Evolutionary conservation across 2,888 invertebrate species (phyloP).

Genomic region (Agrotis exclamationis): DNA sequence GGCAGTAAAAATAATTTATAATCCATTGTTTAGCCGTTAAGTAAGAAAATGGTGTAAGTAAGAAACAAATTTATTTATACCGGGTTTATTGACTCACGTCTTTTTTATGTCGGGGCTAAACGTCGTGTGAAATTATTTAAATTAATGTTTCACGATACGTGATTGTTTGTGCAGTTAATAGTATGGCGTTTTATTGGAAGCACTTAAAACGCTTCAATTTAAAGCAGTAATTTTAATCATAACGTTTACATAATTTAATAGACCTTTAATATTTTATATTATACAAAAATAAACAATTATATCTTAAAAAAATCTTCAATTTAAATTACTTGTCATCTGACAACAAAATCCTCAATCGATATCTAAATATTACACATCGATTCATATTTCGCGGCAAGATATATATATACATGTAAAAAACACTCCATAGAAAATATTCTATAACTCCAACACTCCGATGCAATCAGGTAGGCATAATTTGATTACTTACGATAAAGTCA

Average conservation of each 20-base stretch:
- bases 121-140: conserved; percentile 45
- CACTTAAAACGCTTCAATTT: background rate
- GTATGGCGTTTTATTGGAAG: conserved; percentile 10
- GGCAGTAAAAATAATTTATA: conserved; percentile 69
- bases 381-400: background rate
- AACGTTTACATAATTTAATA: too few relatives aligned
- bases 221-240: too few relatives aligned
- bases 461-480: conserved; percentile 45
- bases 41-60: conserved; percentile 41
- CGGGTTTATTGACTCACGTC: conserved; percentile 48
- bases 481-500: conserved; percentile 51
- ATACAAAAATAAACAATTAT: background rate
- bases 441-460: conserved; percentile 9
- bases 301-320: too few relatives aligned
- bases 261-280: too few relatives aligned
- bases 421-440: background rate
- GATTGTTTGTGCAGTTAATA: conserved; percentile 30
- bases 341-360: background rate
- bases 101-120: conserved; percentile 47
- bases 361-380: background rate
- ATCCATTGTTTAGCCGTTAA: conserved; percentile 65
- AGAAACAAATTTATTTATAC: conserved; percentile 25
- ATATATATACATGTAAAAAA: background rate
- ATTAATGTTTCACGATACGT: conserved; percentile 28
- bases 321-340: too few relatives aligned